Evolutionary conservation across 2,888 invertebrate genomes (phyloP).

Genomic region (Artemia sp.): DNA sequence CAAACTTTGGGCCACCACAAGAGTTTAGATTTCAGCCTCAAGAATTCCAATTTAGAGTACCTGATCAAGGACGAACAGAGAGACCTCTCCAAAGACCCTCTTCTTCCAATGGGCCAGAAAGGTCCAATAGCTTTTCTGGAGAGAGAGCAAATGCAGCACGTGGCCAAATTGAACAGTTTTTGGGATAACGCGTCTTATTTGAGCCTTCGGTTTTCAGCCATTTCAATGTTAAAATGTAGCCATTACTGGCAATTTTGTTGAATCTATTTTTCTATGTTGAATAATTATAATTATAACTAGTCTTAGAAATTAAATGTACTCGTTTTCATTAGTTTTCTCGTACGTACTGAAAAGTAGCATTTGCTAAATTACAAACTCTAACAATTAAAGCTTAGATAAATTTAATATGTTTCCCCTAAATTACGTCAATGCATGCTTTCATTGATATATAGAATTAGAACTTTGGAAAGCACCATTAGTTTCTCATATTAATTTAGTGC

Average conservation of each 20-base stretch:
- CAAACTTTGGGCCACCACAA: neutral
- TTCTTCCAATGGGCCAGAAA: neutral
- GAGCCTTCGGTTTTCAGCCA: too few species aligned
- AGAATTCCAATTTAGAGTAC: neutral
- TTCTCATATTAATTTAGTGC: too few species aligned
- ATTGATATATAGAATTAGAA: too few species aligned
- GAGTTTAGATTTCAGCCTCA: neutral
- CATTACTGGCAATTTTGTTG: neutral
- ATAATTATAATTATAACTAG: constrained; percentile 11
- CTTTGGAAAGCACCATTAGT: too few species aligned
- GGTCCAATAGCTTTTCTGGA: neutral
- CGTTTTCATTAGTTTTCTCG: too few species aligned
- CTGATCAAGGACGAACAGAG: neutral
- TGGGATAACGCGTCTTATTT: neutral
- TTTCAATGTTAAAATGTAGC: too few species aligned
- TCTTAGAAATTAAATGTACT: neutral
- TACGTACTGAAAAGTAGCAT: too few species aligned
- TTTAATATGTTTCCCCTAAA: too few species aligned
- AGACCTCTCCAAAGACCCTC: constrained; percentile 8
- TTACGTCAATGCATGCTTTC: too few species aligned
- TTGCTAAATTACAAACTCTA: too few species aligned
- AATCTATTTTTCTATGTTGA: neutral
- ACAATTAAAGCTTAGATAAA: too few species aligned
- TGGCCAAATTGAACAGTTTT: constrained; percentile 10
- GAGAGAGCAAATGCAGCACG: neutral